Base-by-base conservation (phyloP, 2,888 invertebrate species). In the Nematopogon swammerdamellus region DNA sequence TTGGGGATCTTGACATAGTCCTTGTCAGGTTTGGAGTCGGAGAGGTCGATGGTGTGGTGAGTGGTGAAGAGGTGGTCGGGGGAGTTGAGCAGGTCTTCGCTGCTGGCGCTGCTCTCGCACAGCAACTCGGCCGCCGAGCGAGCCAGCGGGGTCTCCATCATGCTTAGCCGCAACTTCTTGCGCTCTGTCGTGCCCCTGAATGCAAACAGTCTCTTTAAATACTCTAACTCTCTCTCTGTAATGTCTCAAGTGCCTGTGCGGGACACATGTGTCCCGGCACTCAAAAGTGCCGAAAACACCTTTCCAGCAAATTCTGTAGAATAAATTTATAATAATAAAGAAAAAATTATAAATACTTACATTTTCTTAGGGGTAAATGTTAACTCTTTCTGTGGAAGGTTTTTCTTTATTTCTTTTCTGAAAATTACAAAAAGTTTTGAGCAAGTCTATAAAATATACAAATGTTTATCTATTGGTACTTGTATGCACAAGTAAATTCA, bases 1-100 rank as follows among this genome's bases (percentile, higher is more conserved):
- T 89, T 89, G 2, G 88, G 83, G 58, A 89, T 86, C 56, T 84
- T 80, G 3, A 90, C 86, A 60, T 86, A 89, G 59, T 88, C 87
- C 57, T 74, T 76, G 43, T 74, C 65, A 1, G 57, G 56, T 57
- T 61, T 79, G 69, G 60, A 71, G 55, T 71, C 72, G 4, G 71
- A 74, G 52, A 77, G 61, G 59, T 74, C 72, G 50, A 72, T 72
- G 1, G 77, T 72, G 64, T 81, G 73, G 58, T 75, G 70, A 52
- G 73, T 60, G 58, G 64, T 68, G 65, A 77, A 76, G 60, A 76
- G 63, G 61, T 70, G 64, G 59, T 76, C 75, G 25, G 76, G 68
- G 50, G 73, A 74, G 52, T 71, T 75, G 48, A 76, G 57, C 59
- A 77, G 51, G 59, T 81, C 76, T 63, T 76, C 70, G 60, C 77